Conservation (phyloP, 2,888 invertebrate species). For the Cantharis lateralis region DNA sequence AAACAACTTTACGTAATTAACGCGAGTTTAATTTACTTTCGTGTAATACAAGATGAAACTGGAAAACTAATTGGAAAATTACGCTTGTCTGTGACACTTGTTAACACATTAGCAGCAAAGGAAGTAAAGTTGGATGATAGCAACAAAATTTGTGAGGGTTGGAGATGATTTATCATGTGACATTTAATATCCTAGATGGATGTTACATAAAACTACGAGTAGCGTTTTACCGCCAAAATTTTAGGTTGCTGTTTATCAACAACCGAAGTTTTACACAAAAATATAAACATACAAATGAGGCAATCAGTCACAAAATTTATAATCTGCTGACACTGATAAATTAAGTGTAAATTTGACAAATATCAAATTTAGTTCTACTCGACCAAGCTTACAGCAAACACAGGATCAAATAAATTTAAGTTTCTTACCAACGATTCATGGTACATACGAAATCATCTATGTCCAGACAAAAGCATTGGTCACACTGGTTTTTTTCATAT, state of each 20-base stretch:
- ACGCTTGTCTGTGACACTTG: not conserved
- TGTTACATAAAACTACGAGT: not conserved
- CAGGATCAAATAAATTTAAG: not conserved
- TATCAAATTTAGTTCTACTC: not conserved
- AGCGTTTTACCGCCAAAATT: not conserved
- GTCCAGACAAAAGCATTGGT: not conserved
- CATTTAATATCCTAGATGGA: not conserved
- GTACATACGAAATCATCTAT: slow-evolving; percentile 4
- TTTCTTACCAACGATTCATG: not conserved
- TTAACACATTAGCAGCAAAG: not conserved
- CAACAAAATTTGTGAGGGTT: not conserved
- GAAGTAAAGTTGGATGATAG: not conserved
- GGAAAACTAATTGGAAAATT: not conserved
- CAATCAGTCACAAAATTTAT: not conserved
- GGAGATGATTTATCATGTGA: not conserved
- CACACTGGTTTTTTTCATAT: slow-evolving; percentile 10
- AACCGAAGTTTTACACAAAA: not conserved
- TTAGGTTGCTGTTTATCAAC: not conserved
- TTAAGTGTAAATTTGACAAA: not conserved
- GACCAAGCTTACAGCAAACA: not conserved
- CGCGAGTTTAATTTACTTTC: not conserved
- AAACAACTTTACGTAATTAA: not conserved
- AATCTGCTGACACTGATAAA: not conserved
- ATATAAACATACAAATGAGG: not conserved
- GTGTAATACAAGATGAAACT: not conserved